These are phyloP conservation scores for Callaeas wilsoni DNA, from an alignment of 2,113 vertebrate genomes.

Conservation along the genomic window DNA sequence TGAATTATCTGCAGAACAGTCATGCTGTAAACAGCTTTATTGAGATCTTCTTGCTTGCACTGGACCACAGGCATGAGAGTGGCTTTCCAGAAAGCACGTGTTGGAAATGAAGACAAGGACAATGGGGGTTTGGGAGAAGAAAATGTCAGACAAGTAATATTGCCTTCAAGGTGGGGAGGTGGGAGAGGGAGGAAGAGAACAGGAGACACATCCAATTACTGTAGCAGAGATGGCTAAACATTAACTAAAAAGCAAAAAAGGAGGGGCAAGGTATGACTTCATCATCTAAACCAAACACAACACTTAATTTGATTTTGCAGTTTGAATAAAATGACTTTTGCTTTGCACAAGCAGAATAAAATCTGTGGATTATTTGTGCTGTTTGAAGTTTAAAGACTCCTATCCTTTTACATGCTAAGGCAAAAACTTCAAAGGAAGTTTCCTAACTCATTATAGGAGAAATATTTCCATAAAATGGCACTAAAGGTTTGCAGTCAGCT, in stretches of 20 bases:
- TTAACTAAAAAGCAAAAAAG: not conserved
- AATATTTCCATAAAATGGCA: not conserved
- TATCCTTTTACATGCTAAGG: not conserved
- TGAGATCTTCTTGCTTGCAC: not conserved
- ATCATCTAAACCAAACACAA: not conserved
- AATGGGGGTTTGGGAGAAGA: fast-evolving
- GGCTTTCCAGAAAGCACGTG: not conserved
- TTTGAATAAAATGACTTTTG: not conserved
- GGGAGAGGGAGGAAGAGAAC: not conserved
- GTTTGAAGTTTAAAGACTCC: not conserved
- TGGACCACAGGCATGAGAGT: not conserved
- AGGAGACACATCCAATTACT: not conserved
- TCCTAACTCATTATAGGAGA: not conserved
- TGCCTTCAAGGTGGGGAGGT: not conserved
- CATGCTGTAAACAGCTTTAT: not conserved
- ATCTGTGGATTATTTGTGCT: fast-evolving
- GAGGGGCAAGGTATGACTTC: not conserved
- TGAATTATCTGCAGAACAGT: not conserved
- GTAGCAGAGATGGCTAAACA: not conserved
- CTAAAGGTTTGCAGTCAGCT: not conserved
- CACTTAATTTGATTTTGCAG: not conserved
- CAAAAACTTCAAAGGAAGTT: not conserved
- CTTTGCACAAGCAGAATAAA: not conserved
- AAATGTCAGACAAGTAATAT: not conserved
- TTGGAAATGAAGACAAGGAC: not conserved